Base-by-base conservation (phyloP, 2,113 vertebrate genomes). In the Mystacornis crossleyi region DNA sequence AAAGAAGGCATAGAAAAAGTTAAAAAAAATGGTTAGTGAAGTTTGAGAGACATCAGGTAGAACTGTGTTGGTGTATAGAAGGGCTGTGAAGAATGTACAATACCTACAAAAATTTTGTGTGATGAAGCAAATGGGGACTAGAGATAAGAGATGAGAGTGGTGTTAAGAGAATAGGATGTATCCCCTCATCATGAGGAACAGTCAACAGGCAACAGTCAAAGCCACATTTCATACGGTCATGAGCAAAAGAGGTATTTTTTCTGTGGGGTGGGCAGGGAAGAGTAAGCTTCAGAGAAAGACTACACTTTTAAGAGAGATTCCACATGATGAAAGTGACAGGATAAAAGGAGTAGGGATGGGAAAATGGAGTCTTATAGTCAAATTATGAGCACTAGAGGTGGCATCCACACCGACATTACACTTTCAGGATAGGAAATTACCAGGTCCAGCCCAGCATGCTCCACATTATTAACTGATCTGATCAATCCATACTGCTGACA, bases 401-500 rank as follows among this genome's bases (percentile, higher is more conserved):
- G 19, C n/a, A 60, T 43, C 34, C 54, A 89, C 79, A 62, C 47
- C 58, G 60, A 83, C 34, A 14, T 58, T 60, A 62, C 38, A 18
- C 26, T 70, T 83, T 92, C 54, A 43, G 47, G 34, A 16, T 34
- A 86, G 54, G 17, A 90, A 94, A 73, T 54, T 34, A 70, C 28
- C 36, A 77, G 20, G 34, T 83, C 21, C 13, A 79, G 12, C 43
- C 70, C 62, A 90, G n/a, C 21, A 62, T 72, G 36, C 17, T 70
- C 64, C n/a, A 14, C 71, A 48, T 69, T 48, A 60, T 65, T 79
- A 75, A 75, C 45, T 57, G 31, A 90, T 91, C 75, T 94, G 66
- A 82, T 75, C 33, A 92, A 85, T 75, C 53, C 70, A 33, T 53
- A 67, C 13, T 90, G 85, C 87, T 90, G 75, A 86, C 72, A 45